Conservation (phyloP, 2,888 invertebrate species). For the Leptopterna dolabrata region DNA sequence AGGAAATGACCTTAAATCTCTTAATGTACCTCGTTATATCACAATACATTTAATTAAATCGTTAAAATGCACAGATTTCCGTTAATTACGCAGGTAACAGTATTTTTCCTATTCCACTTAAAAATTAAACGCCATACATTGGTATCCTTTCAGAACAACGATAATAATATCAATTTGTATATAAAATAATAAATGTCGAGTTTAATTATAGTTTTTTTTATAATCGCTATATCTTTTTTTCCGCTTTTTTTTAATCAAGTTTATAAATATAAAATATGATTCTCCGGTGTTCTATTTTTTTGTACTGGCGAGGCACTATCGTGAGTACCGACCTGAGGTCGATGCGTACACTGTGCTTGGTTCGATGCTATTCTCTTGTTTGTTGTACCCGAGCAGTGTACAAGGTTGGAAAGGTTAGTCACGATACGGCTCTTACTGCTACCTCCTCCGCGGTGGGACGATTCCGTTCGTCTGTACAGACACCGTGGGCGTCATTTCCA, state of each 20-base stretch:
- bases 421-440: constrained; percentile 48
- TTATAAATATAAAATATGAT: constrained; percentile 44
- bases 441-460: constrained; percentile 56
- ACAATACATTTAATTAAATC: constrained; percentile 27
- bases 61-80: constrained; percentile 49
- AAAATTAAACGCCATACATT: constrained; percentile 1
- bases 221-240: constrained; percentile 43
- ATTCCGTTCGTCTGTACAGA: constrained; percentile 60
- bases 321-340: constrained; percentile 54
- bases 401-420: constrained; percentile 16
- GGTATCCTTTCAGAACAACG: constrained; percentile 12
- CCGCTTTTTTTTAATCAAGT: background rate
- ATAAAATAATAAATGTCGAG: constrained; percentile 48
- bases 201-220: constrained; percentile 3
- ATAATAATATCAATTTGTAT: constrained; percentile 51
- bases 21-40: constrained; percentile 30
- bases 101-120: background rate
- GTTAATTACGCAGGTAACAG: constrained; percentile 20
- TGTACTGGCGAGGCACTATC: constrained; percentile 61
- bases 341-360: constrained; percentile 38
- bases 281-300: constrained; percentile 44
- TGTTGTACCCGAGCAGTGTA: constrained; percentile 15
- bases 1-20: background rate
- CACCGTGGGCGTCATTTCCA: constrained; percentile 87
- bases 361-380: constrained; percentile 1